Evolutionary conservation across 2,797 vertebrate species (phyloP), one percentile per base, ranked within the genome.

Genomic region (Psittacula derbiana): DNA sequence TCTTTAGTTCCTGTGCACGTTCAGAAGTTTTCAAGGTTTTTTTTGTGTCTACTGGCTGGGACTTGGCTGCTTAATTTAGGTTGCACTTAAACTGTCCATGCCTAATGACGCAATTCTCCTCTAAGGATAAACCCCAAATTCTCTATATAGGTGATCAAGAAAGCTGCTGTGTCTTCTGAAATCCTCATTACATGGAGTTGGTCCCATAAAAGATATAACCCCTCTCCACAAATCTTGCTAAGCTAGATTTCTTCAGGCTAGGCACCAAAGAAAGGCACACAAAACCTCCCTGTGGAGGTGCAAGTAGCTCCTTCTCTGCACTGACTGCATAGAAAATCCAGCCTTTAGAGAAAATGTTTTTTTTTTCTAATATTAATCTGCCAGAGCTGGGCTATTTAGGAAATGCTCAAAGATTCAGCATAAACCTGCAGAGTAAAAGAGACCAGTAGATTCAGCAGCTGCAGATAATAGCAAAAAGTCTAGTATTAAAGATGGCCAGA

Each of bases 51-150:
- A 58, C 31, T 2, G 1, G 21, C 38, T 0, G 1, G 65, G 49
- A 58, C 5, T 71, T 83, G 52, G 16, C 60, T 64, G 24, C 72
- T 75, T 74, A 71, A 72, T 88, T 92, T 49, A 43, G 53, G 55
- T 62, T 92, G 80, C 58, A 44, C 65, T 83, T 83, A 65, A 93
- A 69, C 13, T 78, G 41, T 49, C 4, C 11, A 11, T 92, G 30
- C 53, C 43, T 94, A 88, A 92, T 72, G 65, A 95, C 60, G 36
- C 41, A 80, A 50, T 86, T 95, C 36, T 72, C 41, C 62, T 82
- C 47, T 33, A 43, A 67, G 86, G 38, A 38, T 25, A 74, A 91
- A 80, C 23, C 16, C 52, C 47, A 60, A 43, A 44, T 49, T 86
- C 33, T 17, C 30, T 86, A 16, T 61, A 43, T 1, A 86, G 33